phyloP scores from a whole-genome alignment of 2,797 vertebrate species.

The Gobionotothen gibberifrons region DNA sequence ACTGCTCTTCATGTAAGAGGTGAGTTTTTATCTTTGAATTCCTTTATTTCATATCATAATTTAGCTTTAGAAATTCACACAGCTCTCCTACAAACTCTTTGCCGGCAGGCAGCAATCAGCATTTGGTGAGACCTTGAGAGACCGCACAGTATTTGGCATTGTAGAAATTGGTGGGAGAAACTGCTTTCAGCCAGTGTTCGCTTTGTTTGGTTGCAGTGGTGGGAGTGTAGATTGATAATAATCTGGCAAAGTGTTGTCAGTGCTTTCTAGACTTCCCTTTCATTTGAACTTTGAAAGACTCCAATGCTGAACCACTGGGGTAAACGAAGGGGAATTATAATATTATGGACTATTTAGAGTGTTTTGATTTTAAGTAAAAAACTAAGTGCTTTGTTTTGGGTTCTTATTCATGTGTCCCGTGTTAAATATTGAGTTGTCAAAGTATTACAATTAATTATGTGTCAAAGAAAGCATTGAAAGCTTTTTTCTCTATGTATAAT shows the following conservation, averaged over 20 bases:
- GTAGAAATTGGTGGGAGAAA: slow-evolving; percentile 15
- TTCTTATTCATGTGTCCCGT: slow-evolving; percentile 3
- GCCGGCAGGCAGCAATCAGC: not conserved
- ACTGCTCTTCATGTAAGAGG: not conserved
- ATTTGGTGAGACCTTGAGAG: slow-evolving; percentile 14
- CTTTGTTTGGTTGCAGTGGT: not conserved
- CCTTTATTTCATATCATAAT: not conserved
- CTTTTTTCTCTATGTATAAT: no score
- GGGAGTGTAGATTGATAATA: slow-evolving; percentile 9
- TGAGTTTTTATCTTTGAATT: not conserved
- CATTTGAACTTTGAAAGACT: slow-evolving; percentile 10
- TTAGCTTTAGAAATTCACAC: not conserved
- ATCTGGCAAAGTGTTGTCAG: not conserved
- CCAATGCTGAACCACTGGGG: not conserved
- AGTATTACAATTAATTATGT: not conserved
- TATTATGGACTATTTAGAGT: slow-evolving; percentile 1
- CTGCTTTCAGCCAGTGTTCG: slow-evolving; percentile 10
- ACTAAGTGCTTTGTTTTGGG: slow-evolving; percentile 10
- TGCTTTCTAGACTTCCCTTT: not conserved
- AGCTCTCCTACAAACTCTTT: not conserved
- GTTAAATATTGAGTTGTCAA: slow-evolving; percentile 6
- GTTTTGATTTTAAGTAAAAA: slow-evolving; percentile 7
- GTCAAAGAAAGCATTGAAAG: not conserved
- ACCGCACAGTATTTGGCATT: not conserved
- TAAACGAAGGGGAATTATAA: not conserved